Evolutionary conservation across 2,888 invertebrate species (phyloP), one percentile per base, ranked within the genome.

Genomic region (Hololepta plana): DNA sequence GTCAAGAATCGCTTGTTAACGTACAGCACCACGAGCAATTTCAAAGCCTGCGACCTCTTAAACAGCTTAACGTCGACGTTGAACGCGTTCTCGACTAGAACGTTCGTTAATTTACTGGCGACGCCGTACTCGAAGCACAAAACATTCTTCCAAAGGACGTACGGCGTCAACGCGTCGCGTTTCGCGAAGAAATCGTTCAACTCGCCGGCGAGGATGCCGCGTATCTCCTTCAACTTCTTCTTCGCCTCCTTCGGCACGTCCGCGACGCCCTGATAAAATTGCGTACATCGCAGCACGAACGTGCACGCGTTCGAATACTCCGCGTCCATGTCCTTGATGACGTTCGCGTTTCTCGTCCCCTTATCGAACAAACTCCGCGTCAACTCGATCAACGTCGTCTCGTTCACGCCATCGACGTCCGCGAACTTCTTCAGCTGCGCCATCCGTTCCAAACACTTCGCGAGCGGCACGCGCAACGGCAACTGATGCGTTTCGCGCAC

Each of bases 401-500:
- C 51, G 12, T 60, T 60, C 7, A 74, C 64, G 24, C 59, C 63
- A 11, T 66, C 61, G 1, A 53, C 54, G 12, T 63, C 55, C 1
- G 57, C 53, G 40, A 74, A 74, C 38, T 70, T 72, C 35, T 64
- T 68, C 1, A 72, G 47, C 35, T 54, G 53, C 2, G 70, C 54
- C 9, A 76, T 46, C 44, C 58, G 64, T 38, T 67, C 72, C 12
- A 76, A 55, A 19, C 67, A 65, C 37, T 60, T 56, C 32, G 69
- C 59, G 2, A 76, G 53, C 43, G 72, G 64, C 30, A 59, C 60
- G 40, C 69, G 65, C 13, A 81, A 45, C 13, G 75, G 75, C 42
- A 60, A 64, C 35, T 72, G 71, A 43, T 74, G 67, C 30, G 60
- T 63, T 35, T 76, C 74, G 40, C 67, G 66, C 22, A 75, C 65